Percentiles rank a stretch among this genome's conserved stretches.
Conservation (phyloP, 2,888 invertebrate species). For the Acleris holmiana region DNA sequence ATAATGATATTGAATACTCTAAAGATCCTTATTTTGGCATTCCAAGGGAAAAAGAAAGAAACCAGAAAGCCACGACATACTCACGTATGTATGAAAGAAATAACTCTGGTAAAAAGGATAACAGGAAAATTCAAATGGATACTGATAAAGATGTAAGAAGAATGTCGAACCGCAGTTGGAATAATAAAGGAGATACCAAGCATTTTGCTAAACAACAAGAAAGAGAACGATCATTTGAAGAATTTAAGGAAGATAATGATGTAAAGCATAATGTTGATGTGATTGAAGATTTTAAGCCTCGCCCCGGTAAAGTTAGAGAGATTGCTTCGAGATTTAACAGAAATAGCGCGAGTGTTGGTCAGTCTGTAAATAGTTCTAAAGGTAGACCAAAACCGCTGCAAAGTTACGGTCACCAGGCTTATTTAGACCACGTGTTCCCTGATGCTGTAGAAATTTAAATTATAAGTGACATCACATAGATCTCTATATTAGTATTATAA, state of each 20-base stretch:
- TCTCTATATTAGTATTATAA: conserved; percentile 44
- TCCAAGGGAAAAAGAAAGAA: conserved; percentile 52
- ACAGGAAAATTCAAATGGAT: conserved; percentile 45
- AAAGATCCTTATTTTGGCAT: conserved; percentile 71
- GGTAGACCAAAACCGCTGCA: conserved; percentile 85
- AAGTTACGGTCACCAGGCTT: conserved; percentile 83
- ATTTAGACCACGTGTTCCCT: conserved; percentile 86
- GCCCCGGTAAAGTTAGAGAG: conserved; percentile 75
- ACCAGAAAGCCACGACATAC: conserved; percentile 56
- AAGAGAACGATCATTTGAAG: conserved; percentile 39
- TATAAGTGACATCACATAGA: conserved; percentile 42
- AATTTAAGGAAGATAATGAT: conserved; percentile 32
- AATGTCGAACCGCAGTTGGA: conserved; percentile 57
- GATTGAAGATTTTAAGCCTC: conserved; percentile 60
- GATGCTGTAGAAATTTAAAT: conserved; percentile 77
- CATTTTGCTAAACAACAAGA: conserved; percentile 23
- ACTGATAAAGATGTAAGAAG: conserved; percentile 51
- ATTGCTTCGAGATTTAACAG: conserved; percentile 75
- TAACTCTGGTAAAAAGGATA: conserved; percentile 58
- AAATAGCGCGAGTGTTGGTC: conserved; percentile 55
- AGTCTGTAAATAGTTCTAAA: conserved; percentile 58
- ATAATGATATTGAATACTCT: conserved; percentile 74
- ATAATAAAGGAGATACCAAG: conserved; percentile 44
- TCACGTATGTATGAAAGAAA: conserved; percentile 67
- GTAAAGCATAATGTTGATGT: conserved; percentile 24